These are phyloP conservation scores for Carposina sasakii DNA, from an alignment of 1,140 invertebrate genomes.

Conservation along the genomic window DNA sequence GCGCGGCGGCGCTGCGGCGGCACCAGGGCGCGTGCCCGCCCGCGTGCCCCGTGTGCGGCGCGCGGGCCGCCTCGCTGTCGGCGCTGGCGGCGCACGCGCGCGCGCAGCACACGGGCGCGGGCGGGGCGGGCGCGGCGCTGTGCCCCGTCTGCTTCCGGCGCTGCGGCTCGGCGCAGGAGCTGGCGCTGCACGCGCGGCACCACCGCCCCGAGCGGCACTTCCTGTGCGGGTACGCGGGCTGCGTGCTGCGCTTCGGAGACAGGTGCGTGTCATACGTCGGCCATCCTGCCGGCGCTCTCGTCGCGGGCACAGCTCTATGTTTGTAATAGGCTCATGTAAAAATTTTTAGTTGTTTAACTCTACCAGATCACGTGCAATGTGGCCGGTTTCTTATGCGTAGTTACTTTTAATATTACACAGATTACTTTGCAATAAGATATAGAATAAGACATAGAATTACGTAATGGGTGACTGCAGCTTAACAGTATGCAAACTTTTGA, in stretches of 20 bases:
- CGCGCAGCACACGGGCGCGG: constrained; percentile 19
- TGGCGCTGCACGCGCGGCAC: constrained; percentile 37
- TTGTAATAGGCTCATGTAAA: too few species aligned
- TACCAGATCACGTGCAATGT: too few species aligned
- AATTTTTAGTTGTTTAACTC: too few species aligned
- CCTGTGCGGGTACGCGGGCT: constrained; percentile 55
- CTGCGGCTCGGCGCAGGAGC: constrained; percentile 17
- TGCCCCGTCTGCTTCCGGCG: constrained; percentile 41
- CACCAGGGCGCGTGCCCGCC: constrained; percentile 31
- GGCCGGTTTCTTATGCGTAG: too few species aligned
- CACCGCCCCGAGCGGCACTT: constrained; percentile 49
- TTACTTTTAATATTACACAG: too few species aligned
- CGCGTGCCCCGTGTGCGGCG: constrained; percentile 34
- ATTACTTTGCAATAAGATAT: too few species aligned
- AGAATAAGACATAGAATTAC: too few species aligned
- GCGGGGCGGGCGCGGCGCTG: constrained; percentile 20
- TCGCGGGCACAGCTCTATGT: too few species aligned
- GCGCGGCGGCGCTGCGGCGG: constrained; percentile 27
- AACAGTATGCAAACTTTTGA: too few species aligned
- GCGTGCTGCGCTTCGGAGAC: constrained; percentile 48
- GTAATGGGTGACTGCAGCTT: too few species aligned
- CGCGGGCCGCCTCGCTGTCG: constrained; percentile 15
- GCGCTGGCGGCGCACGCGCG: constrained; percentile 36
- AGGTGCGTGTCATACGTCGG: too few species aligned
- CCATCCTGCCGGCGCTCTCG: too few species aligned